Conservation (phyloP, 2,888 invertebrate species). For the Himalopsyche anomala region DNA sequence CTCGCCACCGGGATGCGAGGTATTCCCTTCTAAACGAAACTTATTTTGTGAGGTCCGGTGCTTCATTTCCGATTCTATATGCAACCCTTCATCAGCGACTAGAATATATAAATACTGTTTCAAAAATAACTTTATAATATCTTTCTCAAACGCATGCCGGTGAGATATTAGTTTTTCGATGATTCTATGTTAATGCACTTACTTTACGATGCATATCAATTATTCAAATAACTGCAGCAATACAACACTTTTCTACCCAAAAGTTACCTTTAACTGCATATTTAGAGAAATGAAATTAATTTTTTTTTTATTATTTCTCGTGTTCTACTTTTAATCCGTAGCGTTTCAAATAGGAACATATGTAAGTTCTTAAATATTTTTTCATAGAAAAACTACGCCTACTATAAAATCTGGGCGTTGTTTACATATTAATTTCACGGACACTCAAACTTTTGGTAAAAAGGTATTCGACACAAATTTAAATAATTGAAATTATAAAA, state of each 20-base stretch:
- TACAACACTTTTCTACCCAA: too few relatives aligned
- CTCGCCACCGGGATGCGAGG: slow-evolving; percentile 26
- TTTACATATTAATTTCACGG: slow-evolving; percentile 20
- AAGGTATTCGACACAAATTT: neutral
- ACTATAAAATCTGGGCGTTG: neutral
- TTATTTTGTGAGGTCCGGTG: slow-evolving; percentile 26
- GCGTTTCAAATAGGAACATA: neutral
- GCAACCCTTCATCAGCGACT: slow-evolving; percentile 11
- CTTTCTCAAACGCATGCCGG: neutral
- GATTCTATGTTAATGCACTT: neutral
- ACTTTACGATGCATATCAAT: too few relatives aligned
- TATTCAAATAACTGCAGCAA: too few relatives aligned
- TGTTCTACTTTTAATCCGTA: neutral
- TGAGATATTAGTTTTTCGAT: neutral
- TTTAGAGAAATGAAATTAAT: too few relatives aligned
- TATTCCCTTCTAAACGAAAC: slow-evolving; percentile 6
- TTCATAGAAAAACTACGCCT: slow-evolving; percentile 18
- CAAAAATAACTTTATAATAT: neutral
- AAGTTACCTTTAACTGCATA: too few relatives aligned
- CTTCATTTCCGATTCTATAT: slow-evolving; percentile 22
- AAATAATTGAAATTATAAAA: neutral
- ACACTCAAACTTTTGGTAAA: neutral
- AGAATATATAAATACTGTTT: neutral
- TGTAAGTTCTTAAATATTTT: neutral
- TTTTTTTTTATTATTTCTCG: neutral